Evolutionary conservation across 53 echinoderm and acorn worm species (phyloP), one percentile per base, ranked within the genome.

Genomic region (Pentamera pediparva): DNA sequence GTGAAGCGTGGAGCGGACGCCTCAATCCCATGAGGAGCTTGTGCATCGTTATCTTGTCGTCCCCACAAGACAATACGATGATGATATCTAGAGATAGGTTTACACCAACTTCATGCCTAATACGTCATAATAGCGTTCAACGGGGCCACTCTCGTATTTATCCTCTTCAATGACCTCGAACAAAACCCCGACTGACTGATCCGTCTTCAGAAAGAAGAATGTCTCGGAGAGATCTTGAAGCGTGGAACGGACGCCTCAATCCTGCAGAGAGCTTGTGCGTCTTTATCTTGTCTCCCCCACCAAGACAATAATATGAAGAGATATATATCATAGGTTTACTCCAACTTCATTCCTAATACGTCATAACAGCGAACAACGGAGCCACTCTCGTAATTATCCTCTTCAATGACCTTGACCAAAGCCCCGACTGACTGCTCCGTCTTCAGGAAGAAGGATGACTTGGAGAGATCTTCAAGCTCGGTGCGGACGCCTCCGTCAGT

Each of bases 351-450:
- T n/a, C 40, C 65, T 5, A 67, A 24, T 47, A 43, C 47, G 43
- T 85, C 89, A 56, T 78, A 89, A 29, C 62, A 41, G 29, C 86
- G 85, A n/a, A 85, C 65, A n/a, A 82, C 78, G 1, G 47, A 41
- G 18, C 78, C 89, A 25, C 53, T 81, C 45, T 61, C 67, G 52
- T 73, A 89, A 6, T 62, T 59, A 58, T 89, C 85, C 40, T 74
- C 59, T 31, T 74, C 75, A 2, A 89, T 15, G 6, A 79, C 60
- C 20, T 78, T 63, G 4, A 82, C 35, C 39, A 89, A 35, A 20
- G 54, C 65, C 13, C 74, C 81, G 45, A 78, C 77, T 17, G 89
- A 82, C 34, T 69, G 47, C 32, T 82, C 78, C 3, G 78, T 18
- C 30, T 64, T 85, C 37, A 89, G 60, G 37, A 71, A 38, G 25